Conservation (phyloP, 2,113 vertebrate species). For the Sebastes schlegelii region DNA sequence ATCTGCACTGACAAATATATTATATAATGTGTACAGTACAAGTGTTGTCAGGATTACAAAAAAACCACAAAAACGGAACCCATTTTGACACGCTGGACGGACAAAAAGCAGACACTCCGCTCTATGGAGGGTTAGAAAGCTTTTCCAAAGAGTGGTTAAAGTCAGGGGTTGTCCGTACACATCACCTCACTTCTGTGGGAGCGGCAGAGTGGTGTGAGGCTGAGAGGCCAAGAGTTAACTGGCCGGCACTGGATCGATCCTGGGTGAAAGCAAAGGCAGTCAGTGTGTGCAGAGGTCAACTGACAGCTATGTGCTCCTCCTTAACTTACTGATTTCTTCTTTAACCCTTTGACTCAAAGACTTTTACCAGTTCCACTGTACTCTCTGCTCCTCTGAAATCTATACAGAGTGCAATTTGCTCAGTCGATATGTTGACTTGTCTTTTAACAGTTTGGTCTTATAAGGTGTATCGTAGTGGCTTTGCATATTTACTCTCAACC, state of each 20-base stretch:
- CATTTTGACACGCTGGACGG: not conserved
- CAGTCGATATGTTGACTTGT: slow-evolving; percentile 19
- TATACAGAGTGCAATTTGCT: slow-evolving; percentile 40
- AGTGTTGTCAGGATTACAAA: no score
- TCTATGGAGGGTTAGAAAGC: slow-evolving; percentile 7
- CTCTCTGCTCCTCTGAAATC: slow-evolving; percentile 47
- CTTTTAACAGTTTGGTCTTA: slow-evolving; percentile 12
- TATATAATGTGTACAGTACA: not conserved
- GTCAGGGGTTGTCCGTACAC: slow-evolving; percentile 38
- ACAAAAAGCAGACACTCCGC: slow-evolving; percentile 1
- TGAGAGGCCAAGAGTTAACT: slow-evolving; percentile 69
- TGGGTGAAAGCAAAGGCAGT: slow-evolving; percentile 64
- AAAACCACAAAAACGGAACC: not conserved
- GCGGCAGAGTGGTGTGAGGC: slow-evolving; percentile 38
- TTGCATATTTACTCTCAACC: slow-evolving; percentile 21
- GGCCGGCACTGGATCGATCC: slow-evolving; percentile 70
- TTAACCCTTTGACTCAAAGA: slow-evolving; percentile 64
- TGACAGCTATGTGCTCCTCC: slow-evolving; percentile 68
- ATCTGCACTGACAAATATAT: not conserved
- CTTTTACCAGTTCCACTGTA: slow-evolving; percentile 53
- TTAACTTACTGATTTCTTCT: slow-evolving; percentile 76
- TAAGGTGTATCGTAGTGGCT: not conserved
- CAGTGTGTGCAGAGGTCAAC: slow-evolving; percentile 58
- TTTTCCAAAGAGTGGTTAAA: slow-evolving; percentile 26
- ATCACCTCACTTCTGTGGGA: slow-evolving; percentile 54